A percentile compares a stretch with the other conserved stretches of the same genome.
These are phyloP conservation scores for Aix galericulata DNA, from an alignment of 2,113 vertebrate species.

Conservation along the genomic window DNA sequence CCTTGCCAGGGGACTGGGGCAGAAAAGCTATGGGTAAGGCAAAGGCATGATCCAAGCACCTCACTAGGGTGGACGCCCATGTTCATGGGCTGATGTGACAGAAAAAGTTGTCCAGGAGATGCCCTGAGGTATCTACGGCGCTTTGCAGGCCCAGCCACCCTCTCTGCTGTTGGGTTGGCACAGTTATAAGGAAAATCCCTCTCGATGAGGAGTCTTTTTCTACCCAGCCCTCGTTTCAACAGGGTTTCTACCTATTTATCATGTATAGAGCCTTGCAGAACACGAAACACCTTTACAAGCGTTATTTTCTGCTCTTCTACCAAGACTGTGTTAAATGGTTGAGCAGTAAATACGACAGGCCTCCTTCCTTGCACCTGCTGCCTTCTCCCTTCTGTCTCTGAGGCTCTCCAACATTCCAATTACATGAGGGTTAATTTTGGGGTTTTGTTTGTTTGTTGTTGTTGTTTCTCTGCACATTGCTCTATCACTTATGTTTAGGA, in stretches of 20 bases:
- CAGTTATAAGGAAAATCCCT: background rate
- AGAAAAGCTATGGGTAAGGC: background rate
- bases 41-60: rapidly evolving
- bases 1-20: background rate
- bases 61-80: background rate
- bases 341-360: background rate
- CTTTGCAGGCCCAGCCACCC: background rate
- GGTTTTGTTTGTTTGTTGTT: background rate
- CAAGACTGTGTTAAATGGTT: background rate
- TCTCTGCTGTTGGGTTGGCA: background rate
- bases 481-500: background rate
- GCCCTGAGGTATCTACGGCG: rapidly evolving
- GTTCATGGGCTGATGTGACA: background rate
- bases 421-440: background rate
- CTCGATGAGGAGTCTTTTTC: background rate
- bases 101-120: background rate
- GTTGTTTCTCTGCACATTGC: background rate
- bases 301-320: background rate
- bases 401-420: rapidly evolving
- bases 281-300: background rate
- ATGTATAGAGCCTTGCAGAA: background rate
- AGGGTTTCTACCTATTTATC: background rate
- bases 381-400: background rate
- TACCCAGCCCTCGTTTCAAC: background rate
- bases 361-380: background rate